These are phyloP conservation scores for Neria commutata DNA, from an alignment of 2,888 invertebrate genomes.

Conservation along the genomic window DNA sequence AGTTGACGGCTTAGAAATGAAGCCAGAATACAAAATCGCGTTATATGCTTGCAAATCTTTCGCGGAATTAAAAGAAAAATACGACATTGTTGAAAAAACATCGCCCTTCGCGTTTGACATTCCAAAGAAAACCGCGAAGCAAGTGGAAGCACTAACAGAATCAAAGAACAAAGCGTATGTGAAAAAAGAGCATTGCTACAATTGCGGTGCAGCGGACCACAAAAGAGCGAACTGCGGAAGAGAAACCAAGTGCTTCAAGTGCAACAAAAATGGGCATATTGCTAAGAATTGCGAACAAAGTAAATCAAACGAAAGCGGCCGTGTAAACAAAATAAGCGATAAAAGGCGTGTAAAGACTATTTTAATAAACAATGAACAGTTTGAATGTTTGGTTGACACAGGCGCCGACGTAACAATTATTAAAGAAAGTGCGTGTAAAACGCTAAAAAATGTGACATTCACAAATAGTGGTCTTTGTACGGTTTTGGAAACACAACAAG, in stretches of 20 bases:
- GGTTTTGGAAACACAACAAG: slow-evolving; percentile 15
- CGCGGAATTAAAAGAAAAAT: slow-evolving; percentile 17
- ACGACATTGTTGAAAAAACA: slow-evolving; percentile 11
- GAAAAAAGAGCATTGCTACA: slow-evolving; percentile 18
- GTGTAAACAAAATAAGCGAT: neutral
- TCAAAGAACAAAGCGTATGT: neutral
- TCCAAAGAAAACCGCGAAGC: too few relatives aligned
- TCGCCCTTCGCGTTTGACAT: neutral
- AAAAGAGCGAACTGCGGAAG: slow-evolving; percentile 26
- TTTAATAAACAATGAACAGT: neutral
- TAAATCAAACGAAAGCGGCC: too few relatives aligned
- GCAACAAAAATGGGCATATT: slow-evolving; percentile 42
- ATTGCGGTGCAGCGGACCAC: slow-evolving; percentile 22
- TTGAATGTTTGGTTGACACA: slow-evolving; percentile 16
- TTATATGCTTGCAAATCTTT: slow-evolving; percentile 13
- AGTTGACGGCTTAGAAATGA: slow-evolving; percentile 8
- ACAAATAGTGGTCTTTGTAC: neutral
- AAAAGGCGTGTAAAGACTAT: slow-evolving; percentile 10
- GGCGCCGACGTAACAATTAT: slow-evolving; percentile 11
- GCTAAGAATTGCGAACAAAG: slow-evolving; percentile 7
- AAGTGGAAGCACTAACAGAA: too few relatives aligned
- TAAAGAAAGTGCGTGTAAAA: slow-evolving; percentile 3
- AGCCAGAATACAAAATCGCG: slow-evolving; percentile 18
- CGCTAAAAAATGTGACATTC: neutral
- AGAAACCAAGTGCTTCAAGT: slow-evolving; percentile 48